These are phyloP conservation scores for Leucosticte australis DNA, from an alignment of 2,113 vertebrate genomes.

Conservation along the genomic window DNA sequence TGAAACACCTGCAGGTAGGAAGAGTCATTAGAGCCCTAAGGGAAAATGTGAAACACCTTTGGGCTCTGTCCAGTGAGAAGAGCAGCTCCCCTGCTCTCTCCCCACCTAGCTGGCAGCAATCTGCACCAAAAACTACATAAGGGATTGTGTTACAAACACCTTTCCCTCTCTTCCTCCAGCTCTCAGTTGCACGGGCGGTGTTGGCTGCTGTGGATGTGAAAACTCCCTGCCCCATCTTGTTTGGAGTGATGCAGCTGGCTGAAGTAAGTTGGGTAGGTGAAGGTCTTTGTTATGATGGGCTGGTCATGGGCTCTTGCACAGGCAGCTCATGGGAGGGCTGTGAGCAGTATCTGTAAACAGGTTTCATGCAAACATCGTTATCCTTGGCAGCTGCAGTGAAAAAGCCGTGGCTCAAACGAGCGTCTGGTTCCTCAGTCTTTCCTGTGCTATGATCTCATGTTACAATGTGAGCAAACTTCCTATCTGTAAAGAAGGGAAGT, in stretches of 20 bases:
- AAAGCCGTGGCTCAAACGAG: background rate
- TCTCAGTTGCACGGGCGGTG: fast-evolving
- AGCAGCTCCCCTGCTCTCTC: background rate
- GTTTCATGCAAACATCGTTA: background rate
- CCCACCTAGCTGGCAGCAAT: background rate
- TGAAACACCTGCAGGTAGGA: background rate
- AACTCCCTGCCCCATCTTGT: background rate
- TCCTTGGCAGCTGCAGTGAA: slow-evolving; percentile 43
- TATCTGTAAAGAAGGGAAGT: slow-evolving; percentile 52
- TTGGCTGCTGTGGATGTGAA: background rate
- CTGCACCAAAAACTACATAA: background rate
- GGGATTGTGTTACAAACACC: fast-evolving
- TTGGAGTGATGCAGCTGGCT: background rate
- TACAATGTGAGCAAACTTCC: slow-evolving; percentile 56
- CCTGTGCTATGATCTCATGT: slow-evolving; percentile 65
- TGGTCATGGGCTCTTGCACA: background rate
- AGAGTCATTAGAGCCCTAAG: background rate
- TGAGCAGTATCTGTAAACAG: slow-evolving; percentile 12
- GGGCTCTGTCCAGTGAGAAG: background rate
- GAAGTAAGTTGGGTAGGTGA: background rate
- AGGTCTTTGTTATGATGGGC: slow-evolving; percentile 24
- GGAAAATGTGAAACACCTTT: background rate
- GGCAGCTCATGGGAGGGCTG: background rate
- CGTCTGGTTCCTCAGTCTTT: slow-evolving; percentile 54
- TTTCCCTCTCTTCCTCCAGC: fast-evolving